phyloP scores from a whole-genome alignment of 2,113 vertebrate species.

The Pelvicachromis taeniatus region DNA sequence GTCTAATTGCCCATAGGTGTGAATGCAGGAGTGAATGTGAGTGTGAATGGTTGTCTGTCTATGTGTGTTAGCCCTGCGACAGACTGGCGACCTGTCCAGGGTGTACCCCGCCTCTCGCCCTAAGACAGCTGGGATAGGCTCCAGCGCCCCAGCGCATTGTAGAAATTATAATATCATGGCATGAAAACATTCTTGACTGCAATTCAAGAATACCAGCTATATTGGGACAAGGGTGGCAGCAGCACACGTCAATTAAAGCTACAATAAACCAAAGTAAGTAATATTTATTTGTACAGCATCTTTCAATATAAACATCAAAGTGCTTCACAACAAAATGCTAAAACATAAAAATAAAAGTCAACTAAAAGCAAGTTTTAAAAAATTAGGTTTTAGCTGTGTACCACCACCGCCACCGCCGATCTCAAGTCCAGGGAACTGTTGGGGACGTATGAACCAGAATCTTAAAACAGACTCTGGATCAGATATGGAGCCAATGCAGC shows the following conservation, averaged over 20 bases:
- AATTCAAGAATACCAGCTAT: neutral
- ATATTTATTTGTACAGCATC: neutral
- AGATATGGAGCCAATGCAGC: neutral
- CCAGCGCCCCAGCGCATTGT: neutral
- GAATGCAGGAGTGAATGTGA: too few species aligned
- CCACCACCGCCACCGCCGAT: rapidly evolving
- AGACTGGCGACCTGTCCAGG: too few species aligned
- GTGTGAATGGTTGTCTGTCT: too few species aligned
- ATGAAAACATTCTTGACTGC: neutral
- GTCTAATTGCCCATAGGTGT: neutral
- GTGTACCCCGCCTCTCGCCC: too few species aligned
- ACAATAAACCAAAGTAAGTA: neutral
- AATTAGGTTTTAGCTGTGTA: neutral
- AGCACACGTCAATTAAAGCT: neutral
- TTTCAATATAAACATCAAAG: neutral
- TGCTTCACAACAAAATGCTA: neutral
- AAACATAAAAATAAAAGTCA: neutral
- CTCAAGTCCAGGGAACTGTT: neutral
- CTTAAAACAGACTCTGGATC: neutral
- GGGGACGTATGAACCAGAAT: neutral
- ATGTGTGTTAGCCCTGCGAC: too few species aligned
- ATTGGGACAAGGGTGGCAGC: neutral
- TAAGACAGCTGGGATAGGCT: too few species aligned
- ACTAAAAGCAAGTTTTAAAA: neutral
- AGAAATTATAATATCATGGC: neutral